A percentile compares a stretch with the other conserved stretches of the same genome.
phyloP scores from a whole-genome alignment of 2,888 invertebrate genomes.

The Apamea anceps region DNA sequence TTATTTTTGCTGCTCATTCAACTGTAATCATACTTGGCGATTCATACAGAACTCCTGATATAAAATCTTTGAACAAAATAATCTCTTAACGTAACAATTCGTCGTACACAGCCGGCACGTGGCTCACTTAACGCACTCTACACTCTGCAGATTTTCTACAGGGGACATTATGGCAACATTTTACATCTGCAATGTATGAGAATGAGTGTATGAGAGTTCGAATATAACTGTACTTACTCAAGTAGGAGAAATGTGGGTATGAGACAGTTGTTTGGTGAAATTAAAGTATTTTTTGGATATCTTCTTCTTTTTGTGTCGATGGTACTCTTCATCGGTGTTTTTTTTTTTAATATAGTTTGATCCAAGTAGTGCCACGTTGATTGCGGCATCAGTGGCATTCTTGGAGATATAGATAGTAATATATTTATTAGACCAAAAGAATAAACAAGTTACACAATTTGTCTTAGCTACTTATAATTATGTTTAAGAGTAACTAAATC shows the following conservation, averaged over 20 bases:
- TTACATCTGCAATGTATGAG: slow-evolving; percentile 78
- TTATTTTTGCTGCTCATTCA: too few species aligned
- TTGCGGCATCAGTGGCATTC: too few species aligned
- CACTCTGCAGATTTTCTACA: slow-evolving; percentile 67
- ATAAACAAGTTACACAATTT: too few species aligned
- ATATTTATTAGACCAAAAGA: too few species aligned
- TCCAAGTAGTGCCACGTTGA: too few species aligned
- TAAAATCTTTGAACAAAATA: background rate
- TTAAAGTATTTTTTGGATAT: background rate
- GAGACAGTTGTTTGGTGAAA: background rate
- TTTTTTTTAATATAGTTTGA: too few species aligned
- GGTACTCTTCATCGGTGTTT: too few species aligned
- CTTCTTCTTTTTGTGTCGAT: too few species aligned
- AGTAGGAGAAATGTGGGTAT: slow-evolving; percentile 10
- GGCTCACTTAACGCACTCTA: slow-evolving; percentile 72
- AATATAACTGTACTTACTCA: slow-evolving; percentile 32
- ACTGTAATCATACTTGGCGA: background rate
- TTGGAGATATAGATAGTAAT: too few species aligned
- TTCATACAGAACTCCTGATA: background rate
- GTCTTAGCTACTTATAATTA: too few species aligned
- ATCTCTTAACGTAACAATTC: slow-evolving; percentile 50
- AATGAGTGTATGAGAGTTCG: slow-evolving; percentile 35
- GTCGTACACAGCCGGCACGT: slow-evolving; percentile 65
- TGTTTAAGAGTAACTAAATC: too few species aligned
- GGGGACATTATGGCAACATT: slow-evolving; percentile 74